Evolutionary conservation across 2,113 vertebrate species (phyloP).

Genomic region (Marmota flaviventris): DNA sequence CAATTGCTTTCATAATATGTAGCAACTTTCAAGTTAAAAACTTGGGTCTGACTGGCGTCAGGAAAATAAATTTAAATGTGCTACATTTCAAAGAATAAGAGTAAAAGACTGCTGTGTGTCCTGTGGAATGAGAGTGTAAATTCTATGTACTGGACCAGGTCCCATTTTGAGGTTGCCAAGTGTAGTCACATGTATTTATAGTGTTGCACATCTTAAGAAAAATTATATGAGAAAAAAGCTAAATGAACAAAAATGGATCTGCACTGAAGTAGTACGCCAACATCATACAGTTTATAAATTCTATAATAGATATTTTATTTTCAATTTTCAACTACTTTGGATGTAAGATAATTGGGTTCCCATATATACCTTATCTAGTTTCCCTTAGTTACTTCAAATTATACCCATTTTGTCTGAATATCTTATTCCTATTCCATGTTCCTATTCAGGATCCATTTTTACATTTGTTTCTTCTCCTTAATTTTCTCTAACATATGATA

Average conservation of each 20-base stretch:
- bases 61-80: background rate
- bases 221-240: background rate
- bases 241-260: background rate
- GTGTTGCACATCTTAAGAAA: background rate
- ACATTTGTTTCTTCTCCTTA: background rate
- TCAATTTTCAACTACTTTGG: constrained; percentile 5
- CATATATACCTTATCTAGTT: background rate
- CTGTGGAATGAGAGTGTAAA: background rate
- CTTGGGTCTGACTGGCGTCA: background rate
- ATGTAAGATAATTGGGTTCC: background rate
- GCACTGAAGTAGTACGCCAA: background rate
- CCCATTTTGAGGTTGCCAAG: background rate
- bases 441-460: background rate
- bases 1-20: background rate
- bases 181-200: background rate
- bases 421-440: background rate
- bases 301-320: background rate
- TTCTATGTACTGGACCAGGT: background rate
- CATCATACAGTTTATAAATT: background rate
- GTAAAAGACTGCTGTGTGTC: background rate
- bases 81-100: background rate
- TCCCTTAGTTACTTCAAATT: background rate
- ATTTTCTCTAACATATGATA: background rate
- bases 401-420: background rate
- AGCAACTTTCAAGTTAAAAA: background rate